These are phyloP conservation scores for Etheostoma spectabile DNA, from an alignment of 2,113 vertebrate species.

Conservation along the genomic window DNA sequence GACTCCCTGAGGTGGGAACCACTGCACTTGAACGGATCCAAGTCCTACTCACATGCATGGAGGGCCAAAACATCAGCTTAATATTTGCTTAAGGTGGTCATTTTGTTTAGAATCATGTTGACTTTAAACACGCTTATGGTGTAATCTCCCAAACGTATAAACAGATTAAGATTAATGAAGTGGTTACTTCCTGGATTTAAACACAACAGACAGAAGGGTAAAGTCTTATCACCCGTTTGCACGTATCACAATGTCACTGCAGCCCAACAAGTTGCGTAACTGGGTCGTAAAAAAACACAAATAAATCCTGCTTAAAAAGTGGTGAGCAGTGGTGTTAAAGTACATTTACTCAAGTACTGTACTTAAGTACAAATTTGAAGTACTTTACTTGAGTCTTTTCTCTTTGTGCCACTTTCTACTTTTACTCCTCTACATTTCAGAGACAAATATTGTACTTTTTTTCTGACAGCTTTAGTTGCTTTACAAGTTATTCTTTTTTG, in stretches of 20 bases:
- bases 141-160: neutral
- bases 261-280: slow-evolving; percentile 55
- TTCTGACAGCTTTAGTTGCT: too few species aligned
- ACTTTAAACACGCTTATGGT: neutral
- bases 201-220: neutral
- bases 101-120: slow-evolving; percentile 7
- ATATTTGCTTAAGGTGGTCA: slow-evolving; percentile 32
- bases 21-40: slow-evolving; percentile 23
- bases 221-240: slow-evolving; percentile 43
- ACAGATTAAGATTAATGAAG: neutral
- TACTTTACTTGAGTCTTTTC: too few species aligned
- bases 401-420: too few species aligned
- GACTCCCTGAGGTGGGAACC: slow-evolving; percentile 53
- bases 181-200: slow-evolving; percentile 3
- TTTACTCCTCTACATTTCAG: too few species aligned
- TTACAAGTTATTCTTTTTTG: too few species aligned
- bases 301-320: slow-evolving; percentile 39
- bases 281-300: slow-evolving; percentile 32
- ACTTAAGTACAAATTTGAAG: too few species aligned
- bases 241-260: slow-evolving; percentile 17
- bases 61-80: slow-evolving; percentile 5
- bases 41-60: slow-evolving; percentile 12
- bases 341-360: too few species aligned
- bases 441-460: too few species aligned
- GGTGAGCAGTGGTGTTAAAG: neutral